Conservation (phyloP, 2,113 vertebrate species). For the Hemiprocne comata region DNA sequence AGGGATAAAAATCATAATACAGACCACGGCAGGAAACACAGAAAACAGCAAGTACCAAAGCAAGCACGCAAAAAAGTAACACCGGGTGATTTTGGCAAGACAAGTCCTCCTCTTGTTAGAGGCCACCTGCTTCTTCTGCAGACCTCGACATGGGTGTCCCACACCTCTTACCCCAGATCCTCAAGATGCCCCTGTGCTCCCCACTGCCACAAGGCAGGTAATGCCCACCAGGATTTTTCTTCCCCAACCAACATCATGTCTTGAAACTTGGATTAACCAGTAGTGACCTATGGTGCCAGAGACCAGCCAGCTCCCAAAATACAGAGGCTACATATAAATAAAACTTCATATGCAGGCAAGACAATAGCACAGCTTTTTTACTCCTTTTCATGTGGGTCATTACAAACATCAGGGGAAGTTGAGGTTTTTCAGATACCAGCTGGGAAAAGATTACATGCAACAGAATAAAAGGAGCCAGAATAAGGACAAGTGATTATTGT, state of each 20-base stretch:
- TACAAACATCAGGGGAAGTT: neutral
- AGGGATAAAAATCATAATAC: neutral
- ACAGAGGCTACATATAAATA: neutral
- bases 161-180: neutral
- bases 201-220: neutral
- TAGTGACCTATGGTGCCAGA: neutral
- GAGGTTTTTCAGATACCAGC: neutral
- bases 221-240: neutral
- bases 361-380: neutral
- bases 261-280: neutral
- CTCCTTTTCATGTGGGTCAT: neutral
- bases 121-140: neutral
- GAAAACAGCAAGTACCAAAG: neutral
- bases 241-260: neutral
- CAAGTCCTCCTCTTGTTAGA: neutral
- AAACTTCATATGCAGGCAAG: neutral
- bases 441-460: neutral
- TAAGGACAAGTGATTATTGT: neutral
- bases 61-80: neutral
- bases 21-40: neutral
- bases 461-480: neutral
- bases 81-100: neutral
- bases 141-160: neutral
- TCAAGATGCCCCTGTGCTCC: neutral
- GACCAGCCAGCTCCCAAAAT: neutral